A percentile compares a stretch with the other conserved stretches of the same genome.
Evolutionary conservation across 2,113 vertebrate genomes (phyloP).

Genomic region (Nannobrachium achirus): DNA sequence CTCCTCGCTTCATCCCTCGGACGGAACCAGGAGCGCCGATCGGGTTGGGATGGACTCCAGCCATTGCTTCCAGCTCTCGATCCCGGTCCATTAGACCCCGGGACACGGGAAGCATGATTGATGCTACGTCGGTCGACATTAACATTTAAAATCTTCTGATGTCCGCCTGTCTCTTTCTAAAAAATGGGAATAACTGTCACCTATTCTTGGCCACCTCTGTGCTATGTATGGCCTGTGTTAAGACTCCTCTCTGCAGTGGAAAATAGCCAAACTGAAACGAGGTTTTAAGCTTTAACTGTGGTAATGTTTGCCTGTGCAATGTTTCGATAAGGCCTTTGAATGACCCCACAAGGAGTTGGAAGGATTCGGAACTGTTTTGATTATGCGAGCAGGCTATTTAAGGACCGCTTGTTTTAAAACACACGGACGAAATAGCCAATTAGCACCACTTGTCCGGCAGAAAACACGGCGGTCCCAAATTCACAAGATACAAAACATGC

Average conservation of each 20-base stretch:
- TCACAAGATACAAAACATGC: slow-evolving; percentile 14
- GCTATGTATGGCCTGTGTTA: slow-evolving; percentile 11
- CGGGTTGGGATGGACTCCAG: slow-evolving; percentile 72
- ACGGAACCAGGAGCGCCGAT: slow-evolving; percentile 67
- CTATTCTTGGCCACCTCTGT: slow-evolving; percentile 31
- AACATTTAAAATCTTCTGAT: slow-evolving; percentile 78
- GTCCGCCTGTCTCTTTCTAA: slow-evolving; percentile 28
- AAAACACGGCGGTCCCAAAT: slow-evolving; percentile 13
- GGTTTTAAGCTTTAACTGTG: neutral
- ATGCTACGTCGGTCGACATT: slow-evolving; percentile 86
- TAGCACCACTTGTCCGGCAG: neutral
- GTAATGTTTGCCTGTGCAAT: slow-evolving; percentile 20
- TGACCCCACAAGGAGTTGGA: slow-evolving; percentile 38
- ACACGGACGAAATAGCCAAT: neutral
- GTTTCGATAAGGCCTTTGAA: slow-evolving; percentile 43
- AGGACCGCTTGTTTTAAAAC: neutral
- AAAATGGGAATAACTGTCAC: slow-evolving; percentile 14
- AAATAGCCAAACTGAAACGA: neutral
- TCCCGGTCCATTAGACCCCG: slow-evolving; percentile 83
- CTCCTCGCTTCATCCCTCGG: slow-evolving; percentile 84
- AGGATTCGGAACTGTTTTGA: slow-evolving; percentile 37
- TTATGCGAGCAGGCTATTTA: slow-evolving; percentile 5
- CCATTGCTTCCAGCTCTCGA: slow-evolving; percentile 79
- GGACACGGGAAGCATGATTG: slow-evolving; percentile 84
- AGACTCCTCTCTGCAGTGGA: neutral